phyloP scores from a whole-genome alignment of 2,888 invertebrate species.

The Vanessa cardui region DNA sequence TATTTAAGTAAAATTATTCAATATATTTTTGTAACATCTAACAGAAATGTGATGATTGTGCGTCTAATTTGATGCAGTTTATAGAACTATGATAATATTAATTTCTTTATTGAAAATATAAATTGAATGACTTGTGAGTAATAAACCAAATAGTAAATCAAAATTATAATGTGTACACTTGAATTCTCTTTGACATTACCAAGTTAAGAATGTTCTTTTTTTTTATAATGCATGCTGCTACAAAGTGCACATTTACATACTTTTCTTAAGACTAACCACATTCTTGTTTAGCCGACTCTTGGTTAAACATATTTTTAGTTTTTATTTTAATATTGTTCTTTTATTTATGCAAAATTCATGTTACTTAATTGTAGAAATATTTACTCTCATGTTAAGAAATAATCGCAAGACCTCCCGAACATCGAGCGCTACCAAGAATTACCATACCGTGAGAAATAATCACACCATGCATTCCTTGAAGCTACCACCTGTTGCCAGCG shows the following conservation, averaged over 20 bases:
- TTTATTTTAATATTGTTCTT: conserved; percentile 39
- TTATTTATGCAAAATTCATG: conserved; percentile 51
- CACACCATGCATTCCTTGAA: no score
- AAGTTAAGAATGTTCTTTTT: neutral
- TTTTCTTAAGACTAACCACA: conserved; percentile 10
- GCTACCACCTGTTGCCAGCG: no score
- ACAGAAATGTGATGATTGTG: conserved; percentile 2
- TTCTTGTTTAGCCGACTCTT: conserved; percentile 20
- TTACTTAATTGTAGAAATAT: conserved; percentile 64
- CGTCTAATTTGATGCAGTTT: neutral
- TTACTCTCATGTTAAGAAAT: no score
- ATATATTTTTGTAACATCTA: conserved; percentile 25
- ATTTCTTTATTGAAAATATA: no score
- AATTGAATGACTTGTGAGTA: no score
- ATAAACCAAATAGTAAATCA: neutral
- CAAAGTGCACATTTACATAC: conserved; percentile 1
- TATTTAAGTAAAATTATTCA: conserved; percentile 18
- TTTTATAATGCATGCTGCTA: neutral
- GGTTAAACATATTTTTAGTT: conserved; percentile 32
- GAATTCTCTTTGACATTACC: neutral
- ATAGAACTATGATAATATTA: neutral
- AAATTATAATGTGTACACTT: conserved; percentile 1
- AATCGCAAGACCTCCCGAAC: no score
- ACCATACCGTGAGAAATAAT: no score
- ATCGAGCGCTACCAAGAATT: no score